Percentiles rank a stretch among this genome's conserved stretches.
These are phyloP conservation scores for Vimba vimba DNA, from an alignment of 2,113 vertebrate genomes.

Conservation along the genomic window DNA sequence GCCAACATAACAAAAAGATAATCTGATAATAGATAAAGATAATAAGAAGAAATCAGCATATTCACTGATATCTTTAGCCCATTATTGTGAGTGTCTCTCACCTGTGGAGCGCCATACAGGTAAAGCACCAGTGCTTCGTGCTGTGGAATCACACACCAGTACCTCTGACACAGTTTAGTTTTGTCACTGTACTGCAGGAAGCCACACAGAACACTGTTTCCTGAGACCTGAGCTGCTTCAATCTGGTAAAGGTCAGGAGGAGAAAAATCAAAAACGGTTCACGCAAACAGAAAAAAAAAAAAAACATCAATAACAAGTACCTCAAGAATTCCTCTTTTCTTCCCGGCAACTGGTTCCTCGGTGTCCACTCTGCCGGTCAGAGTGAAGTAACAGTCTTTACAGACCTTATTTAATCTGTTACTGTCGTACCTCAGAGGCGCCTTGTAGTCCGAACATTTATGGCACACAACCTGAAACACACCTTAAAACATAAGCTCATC, in stretches of 20 bases:
- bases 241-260: conserved; percentile 69
- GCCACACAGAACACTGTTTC: conserved; percentile 81
- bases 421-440: conserved; percentile 86
- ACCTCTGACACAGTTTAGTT: conserved; percentile 82
- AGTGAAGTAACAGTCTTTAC: conserved; percentile 86
- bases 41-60: too few species aligned
- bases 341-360: conserved; percentile 74
- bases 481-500: background rate
- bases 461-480: conserved; percentile 87
- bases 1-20: background rate
- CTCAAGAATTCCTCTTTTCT: conserved; percentile 83
- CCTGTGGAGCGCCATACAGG: conserved; percentile 85
- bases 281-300: background rate
- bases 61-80: too few species aligned
- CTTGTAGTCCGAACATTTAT: conserved; percentile 96
- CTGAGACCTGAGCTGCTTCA: conserved; percentile 79
- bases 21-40: too few species aligned
- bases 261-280: background rate
- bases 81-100: conserved; percentile 57
- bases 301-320: conserved; percentile 62
- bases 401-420: conserved; percentile 90
- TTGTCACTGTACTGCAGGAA: conserved; percentile 87
- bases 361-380: conserved; percentile 79
- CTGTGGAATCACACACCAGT: conserved; percentile 87
- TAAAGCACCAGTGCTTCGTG: conserved; percentile 83